Conservation (phyloP, 1,140 invertebrate species). For the Drosophila suzukii region DNA sequence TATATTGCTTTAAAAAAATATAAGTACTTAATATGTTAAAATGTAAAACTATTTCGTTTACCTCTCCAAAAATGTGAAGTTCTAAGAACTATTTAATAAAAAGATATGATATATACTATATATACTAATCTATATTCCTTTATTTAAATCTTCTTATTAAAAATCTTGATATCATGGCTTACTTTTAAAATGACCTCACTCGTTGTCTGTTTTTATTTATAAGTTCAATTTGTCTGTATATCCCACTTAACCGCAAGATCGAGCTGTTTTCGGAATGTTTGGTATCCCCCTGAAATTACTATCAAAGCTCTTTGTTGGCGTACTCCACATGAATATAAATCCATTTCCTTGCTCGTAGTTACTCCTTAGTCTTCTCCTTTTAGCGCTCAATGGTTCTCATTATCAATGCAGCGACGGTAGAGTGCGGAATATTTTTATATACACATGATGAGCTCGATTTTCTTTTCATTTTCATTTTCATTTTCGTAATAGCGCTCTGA, state of each 20-base stretch:
- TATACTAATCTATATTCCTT: too few relatives aligned
- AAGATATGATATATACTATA: too few relatives aligned
- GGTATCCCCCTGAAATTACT: constrained; percentile 17
- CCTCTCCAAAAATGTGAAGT: too few relatives aligned
- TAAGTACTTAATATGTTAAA: too few relatives aligned
- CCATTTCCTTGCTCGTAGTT: constrained; percentile 23
- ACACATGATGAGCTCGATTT: constrained; percentile 73
- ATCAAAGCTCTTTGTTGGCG: constrained; percentile 16
- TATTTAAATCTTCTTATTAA: too few relatives aligned
- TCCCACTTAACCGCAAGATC: constrained; percentile 26
- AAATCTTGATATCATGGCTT: background rate
- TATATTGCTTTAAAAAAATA: too few relatives aligned
- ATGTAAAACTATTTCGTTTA: too few relatives aligned
- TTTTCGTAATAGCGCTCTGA: constrained; percentile 74
- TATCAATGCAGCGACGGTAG: constrained; percentile 31
- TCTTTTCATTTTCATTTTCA: constrained; percentile 73
- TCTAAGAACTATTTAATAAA: too few relatives aligned
- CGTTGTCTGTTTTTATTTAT: background rate
- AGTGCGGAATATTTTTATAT: constrained; percentile 51
- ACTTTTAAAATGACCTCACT: background rate
- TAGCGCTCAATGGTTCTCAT: constrained; percentile 43
- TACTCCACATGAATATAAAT: constrained; percentile 64
- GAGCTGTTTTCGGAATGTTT: constrained; percentile 17
- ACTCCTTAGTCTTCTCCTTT: constrained; percentile 18
- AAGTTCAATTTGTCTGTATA: constrained; percentile 14